phyloP scores from a whole-genome alignment of 2,888 invertebrate genomes.

The Chalcosyrphus nemorum region DNA sequence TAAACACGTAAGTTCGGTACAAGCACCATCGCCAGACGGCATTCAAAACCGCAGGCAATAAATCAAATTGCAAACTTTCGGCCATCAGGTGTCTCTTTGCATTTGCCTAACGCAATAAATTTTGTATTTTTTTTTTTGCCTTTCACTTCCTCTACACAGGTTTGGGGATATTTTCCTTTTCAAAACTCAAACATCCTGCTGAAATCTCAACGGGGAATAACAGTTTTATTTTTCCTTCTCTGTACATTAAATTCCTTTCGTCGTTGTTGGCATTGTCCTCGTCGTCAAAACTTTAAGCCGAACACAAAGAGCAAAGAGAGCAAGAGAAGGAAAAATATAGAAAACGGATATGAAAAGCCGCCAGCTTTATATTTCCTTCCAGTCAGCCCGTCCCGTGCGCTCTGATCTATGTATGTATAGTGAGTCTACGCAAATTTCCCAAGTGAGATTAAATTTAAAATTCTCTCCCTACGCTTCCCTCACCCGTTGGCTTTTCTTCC shows the following conservation, averaged over 20 bases:
- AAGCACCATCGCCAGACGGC: background rate
- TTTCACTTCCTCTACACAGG: background rate
- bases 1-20: background rate
- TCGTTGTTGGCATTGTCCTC: constrained; percentile 38
- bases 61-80: constrained; percentile 47
- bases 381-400: background rate
- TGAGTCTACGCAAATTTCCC: constrained; percentile 55
- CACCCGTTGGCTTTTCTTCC: background rate
- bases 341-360: constrained; percentile 56
- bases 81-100: constrained; percentile 53
- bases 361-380: constrained; percentile 29
- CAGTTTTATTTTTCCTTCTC: constrained; percentile 45
- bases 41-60: constrained; percentile 34
- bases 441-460: constrained; percentile 63
- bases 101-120: constrained; percentile 45
- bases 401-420: constrained; percentile 1
- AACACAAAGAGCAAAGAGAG: constrained; percentile 1
- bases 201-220: constrained; percentile 56
- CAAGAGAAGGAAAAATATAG: constrained; percentile 2
- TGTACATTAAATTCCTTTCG: constrained; percentile 38
- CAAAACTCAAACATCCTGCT: constrained; percentile 47
- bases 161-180: background rate
- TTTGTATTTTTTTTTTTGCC: background rate
- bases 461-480: constrained; percentile 4
- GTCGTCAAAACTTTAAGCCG: constrained; percentile 42